Evolutionary conservation across 1,140 invertebrate genomes (phyloP), one percentile per base, ranked within the genome.

Genomic region (Platyscapa corneri): DNA sequence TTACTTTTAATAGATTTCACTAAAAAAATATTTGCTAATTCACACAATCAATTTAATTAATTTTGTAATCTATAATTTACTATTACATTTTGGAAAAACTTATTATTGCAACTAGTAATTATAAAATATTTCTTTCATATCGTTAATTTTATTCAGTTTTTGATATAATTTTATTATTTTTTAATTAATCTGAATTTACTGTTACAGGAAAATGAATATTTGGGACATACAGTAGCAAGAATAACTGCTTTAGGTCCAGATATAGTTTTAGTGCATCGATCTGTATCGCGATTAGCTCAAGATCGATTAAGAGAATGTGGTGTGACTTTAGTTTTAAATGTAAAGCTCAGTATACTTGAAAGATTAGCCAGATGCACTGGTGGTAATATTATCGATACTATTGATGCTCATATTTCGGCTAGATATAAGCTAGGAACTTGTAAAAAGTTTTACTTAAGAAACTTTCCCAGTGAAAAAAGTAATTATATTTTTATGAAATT

Each of bases 231-330:
- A 77, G 97, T 98, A n/a, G 96, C 96, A 10, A 96, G 98, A 88
- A 98, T 99, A 74, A 95, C 95, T 6, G 96, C 97, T 27, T 94
- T 98, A 42, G 95, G 96, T 42, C 98, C 99, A 0, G 95, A 98
- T 88, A 94, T 99, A 39, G 96, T 99, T 5, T 92, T 99, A 10
- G 98, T 99, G 0, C 97, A 98, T 90, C 96, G 97, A 83, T 97
- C 96, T 76, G 98, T 99, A 27, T 97, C 98, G 0, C 95, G 97
- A 84, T 93, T 98, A 32, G 98, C 98, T 10, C 97, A 99, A 93
- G 97, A 99, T 88, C 95, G 96, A 88, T 92, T 98, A 42, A 94
- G 97, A n/a, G 94, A 96, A 85, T 94, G 95, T 74, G 96, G 96
- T 0, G 96, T 99, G 23, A 98, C 97, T 0, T 93, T 99, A 7